A percentile compares a stretch with the other conserved stretches of the same genome.
phyloP scores from a whole-genome alignment of 2,797 vertebrate genomes.

The Danio tinwini region DNA sequence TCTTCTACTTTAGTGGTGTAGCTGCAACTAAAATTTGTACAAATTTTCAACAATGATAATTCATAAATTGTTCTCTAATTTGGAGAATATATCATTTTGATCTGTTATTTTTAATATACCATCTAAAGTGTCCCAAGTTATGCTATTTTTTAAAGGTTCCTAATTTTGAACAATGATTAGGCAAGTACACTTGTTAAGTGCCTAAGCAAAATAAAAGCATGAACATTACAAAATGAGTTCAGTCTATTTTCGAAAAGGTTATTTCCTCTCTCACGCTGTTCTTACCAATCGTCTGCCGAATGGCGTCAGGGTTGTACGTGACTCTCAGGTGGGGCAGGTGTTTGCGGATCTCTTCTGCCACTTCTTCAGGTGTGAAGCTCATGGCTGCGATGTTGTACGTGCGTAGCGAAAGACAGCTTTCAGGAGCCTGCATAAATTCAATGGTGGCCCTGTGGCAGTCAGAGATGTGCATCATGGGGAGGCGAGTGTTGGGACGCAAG shows the following conservation, averaged over 20 bases:
- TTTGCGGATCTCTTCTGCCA: slow-evolving; percentile 79
- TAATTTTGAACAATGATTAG: too few species aligned
- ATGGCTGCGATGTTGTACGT: slow-evolving; percentile 84
- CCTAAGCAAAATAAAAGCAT: neutral
- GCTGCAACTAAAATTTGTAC: too few species aligned
- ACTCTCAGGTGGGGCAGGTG: slow-evolving; percentile 79
- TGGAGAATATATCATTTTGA: too few species aligned
- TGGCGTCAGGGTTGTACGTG: slow-evolving; percentile 79
- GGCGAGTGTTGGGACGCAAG: slow-evolving; percentile 79
- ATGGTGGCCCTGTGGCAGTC: slow-evolving; percentile 83
- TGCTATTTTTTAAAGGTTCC: too few species aligned
- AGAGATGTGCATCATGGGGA: slow-evolving; percentile 86
- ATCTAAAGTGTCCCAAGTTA: too few species aligned
- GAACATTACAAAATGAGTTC: neutral
- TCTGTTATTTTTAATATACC: too few species aligned
- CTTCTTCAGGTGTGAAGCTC: slow-evolving; percentile 83
- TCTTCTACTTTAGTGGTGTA: too few species aligned
- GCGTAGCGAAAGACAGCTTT: slow-evolving; percentile 77
- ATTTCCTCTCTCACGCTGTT: slow-evolving; percentile 3
- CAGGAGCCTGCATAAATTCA: slow-evolving; percentile 81
- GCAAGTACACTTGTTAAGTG: too few species aligned
- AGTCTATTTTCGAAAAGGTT: neutral
- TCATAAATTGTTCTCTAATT: too few species aligned
- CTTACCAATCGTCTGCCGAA: slow-evolving; percentile 81
- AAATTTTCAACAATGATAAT: too few species aligned